Evolutionary conservation across 1,140 invertebrate species (phyloP), one percentile per base, ranked within the genome.

Genomic region (Episyrphus balteatus): DNA sequence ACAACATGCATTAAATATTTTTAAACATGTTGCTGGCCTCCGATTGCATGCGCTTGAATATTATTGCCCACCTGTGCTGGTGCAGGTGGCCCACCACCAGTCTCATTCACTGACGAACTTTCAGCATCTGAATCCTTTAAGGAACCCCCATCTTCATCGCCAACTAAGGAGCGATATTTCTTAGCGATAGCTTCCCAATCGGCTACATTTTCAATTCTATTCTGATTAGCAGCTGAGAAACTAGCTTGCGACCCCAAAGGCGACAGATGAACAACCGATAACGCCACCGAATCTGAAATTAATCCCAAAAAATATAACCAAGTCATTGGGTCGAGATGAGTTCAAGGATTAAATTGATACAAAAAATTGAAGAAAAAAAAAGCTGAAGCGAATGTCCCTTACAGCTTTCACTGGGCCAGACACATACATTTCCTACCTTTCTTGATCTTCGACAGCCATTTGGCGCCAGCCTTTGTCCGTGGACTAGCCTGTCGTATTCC

Each of bases 131-230:
- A 65, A 18, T 68, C 65, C 54, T 66, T 66, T 2, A 68, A 44
- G 1, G 66, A 68, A 10, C 61, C 58, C 2, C 58, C 58, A 43
- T 68, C 66, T 49, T 68, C 66, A 46, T 65, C 59, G 42, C 65
- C 66, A 5, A 67, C 58, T 2, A 92, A 70, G 0, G 82, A 81
- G n/a, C 88, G 75, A 62, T 92, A 94, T 58, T 90, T 90, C 66
- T 86, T 86, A 9, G 88, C 83, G 21, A 94, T 92, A 1, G 80
- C 73, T 53, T 88, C 83, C 91, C 91, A 94, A 63, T 94, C 89
- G 5, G 88, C 84, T 0, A 93, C 88, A 56, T 88, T 91, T 64
- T 93, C 90, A 48, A 93, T 89, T 50, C 84, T 75, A 13, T 78
- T 83, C 26, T 70, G 71, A 48, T 69, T 68, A 46, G 74, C 68